Evolutionary conservation across 2,888 invertebrate genomes (phyloP).

Genomic region (Pogonocherus hispidulus): DNA sequence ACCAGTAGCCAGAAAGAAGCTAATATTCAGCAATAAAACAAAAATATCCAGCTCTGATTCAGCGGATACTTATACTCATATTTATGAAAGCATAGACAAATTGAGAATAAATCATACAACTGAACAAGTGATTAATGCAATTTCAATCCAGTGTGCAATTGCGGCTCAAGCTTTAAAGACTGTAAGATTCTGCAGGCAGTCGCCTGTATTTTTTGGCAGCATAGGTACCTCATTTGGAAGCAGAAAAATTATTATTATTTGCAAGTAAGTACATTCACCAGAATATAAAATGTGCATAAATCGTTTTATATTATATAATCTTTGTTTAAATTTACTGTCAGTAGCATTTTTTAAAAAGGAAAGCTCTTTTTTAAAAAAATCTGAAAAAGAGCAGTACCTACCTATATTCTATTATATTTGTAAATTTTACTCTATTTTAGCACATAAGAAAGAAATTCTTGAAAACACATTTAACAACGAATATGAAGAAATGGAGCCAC

Average conservation of each 20-base stretch:
- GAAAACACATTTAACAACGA: slow-evolving; percentile 19
- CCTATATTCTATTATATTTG: no score
- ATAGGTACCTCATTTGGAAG: slow-evolving; percentile 27
- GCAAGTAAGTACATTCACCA: slow-evolving; percentile 31
- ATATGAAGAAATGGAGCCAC: slow-evolving; percentile 27
- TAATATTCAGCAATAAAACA: no score
- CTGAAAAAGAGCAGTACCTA: no score
- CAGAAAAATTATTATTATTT: slow-evolving; percentile 34
- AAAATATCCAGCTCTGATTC: slow-evolving; percentile 12
- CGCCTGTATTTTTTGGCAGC: slow-evolving; percentile 7
- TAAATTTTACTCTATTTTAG: slow-evolving; percentile 21
- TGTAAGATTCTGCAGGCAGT: slow-evolving; percentile 27
- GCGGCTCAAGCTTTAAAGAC: slow-evolving; percentile 34
- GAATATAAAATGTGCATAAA: no score
- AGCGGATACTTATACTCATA: slow-evolving; percentile 14
- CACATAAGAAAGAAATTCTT: slow-evolving; percentile 18
- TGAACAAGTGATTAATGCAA: slow-evolving; percentile 22
- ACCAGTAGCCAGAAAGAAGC: not conserved
- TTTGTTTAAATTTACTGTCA: no score
- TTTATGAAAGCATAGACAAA: slow-evolving; percentile 27
- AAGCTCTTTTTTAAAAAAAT: no score
- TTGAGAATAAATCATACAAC: slow-evolving; percentile 7
- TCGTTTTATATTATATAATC: no score
- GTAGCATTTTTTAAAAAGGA: not conserved
- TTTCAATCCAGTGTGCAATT: slow-evolving; percentile 17